Conservation (phyloP, 2,113 vertebrate genomes). For the Melanerpes formicivorus region DNA sequence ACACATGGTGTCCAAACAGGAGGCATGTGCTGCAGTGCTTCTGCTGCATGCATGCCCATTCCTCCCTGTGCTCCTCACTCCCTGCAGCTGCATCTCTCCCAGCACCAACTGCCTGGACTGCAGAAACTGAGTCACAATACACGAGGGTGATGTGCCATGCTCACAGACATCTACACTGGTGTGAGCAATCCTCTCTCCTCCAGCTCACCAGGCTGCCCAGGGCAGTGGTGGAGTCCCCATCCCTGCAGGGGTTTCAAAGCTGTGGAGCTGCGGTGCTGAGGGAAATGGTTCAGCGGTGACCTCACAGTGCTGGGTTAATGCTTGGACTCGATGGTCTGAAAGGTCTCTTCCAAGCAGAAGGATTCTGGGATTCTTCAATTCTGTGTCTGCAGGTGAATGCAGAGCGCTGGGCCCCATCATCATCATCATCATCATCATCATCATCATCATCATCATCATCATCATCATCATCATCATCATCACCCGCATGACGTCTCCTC, state of each 20-base stretch:
- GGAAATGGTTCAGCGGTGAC: not conserved
- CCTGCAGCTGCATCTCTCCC: not conserved
- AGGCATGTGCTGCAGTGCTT: not conserved
- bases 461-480: not conserved
- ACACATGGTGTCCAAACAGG: accelerated
- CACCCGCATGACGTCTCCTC: accelerated
- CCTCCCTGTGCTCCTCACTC: not conserved
- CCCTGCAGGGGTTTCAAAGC: not conserved
- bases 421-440: not conserved
- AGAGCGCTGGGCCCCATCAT: not conserved
- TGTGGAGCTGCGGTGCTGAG: not conserved
- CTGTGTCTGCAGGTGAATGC: not conserved
- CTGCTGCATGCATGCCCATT: not conserved
- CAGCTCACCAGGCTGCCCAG: not conserved
- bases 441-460: not conserved
- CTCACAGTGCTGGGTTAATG: not conserved
- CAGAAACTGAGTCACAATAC: not conserved
- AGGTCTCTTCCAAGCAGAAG: not conserved
- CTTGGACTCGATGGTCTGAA: not conserved
- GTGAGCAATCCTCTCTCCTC: not conserved
- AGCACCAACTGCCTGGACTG: accelerated
- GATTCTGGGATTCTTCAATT: not conserved
- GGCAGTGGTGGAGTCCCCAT: not conserved
- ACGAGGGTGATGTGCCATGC: not conserved
- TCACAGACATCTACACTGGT: not conserved